Conservation (phyloP, 2,888 invertebrate species). For the Microdon myrmicae region DNA sequence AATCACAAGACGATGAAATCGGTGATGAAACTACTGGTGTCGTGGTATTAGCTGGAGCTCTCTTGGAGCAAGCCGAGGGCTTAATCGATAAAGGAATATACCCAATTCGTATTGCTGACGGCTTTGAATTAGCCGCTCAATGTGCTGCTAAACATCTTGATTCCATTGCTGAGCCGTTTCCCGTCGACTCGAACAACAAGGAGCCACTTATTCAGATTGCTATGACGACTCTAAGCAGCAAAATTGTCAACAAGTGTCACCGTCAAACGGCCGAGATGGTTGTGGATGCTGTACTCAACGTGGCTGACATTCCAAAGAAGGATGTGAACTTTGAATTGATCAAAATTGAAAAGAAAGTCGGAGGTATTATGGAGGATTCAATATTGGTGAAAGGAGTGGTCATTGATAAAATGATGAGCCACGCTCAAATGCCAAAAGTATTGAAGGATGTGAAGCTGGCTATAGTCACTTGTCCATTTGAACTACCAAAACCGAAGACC, state of each 20-base stretch:
- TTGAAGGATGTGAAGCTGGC: conserved; percentile 90
- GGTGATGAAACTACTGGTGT: conserved; percentile 99
- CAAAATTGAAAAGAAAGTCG: conserved; percentile 97
- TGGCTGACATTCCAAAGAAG: conserved; percentile 88
- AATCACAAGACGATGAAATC: conserved; percentile 99
- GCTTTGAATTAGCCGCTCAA: conserved; percentile 96
- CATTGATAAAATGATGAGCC: conserved; percentile 98
- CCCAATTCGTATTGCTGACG: conserved; percentile 98
- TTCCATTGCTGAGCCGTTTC: conserved; percentile 87
- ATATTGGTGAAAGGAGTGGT: conserved; percentile 96
- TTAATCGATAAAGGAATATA: conserved; percentile 97
- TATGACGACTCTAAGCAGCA: conserved; percentile 98
- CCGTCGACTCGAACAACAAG: conserved; percentile 82
- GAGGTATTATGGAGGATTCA: conserved; percentile 96
- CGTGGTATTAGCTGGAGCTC: conserved; percentile 84
- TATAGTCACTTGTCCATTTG: conserved; percentile 98
- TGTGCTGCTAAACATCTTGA: conserved; percentile 88
- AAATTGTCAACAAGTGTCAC: conserved; percentile 97
- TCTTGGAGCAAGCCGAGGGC: conserved; percentile 93
- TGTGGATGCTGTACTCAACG: conserved; percentile 94
- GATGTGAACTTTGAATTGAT: conserved; percentile 99
- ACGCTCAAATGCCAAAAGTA: conserved; percentile 99
- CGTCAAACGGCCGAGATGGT: conserved; percentile 99
- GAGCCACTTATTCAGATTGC: conserved; percentile 94
- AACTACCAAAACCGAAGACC: conserved; percentile 99